Conservation (phyloP, 2,888 invertebrate genomes). For the Nomada lathburiana region DNA sequence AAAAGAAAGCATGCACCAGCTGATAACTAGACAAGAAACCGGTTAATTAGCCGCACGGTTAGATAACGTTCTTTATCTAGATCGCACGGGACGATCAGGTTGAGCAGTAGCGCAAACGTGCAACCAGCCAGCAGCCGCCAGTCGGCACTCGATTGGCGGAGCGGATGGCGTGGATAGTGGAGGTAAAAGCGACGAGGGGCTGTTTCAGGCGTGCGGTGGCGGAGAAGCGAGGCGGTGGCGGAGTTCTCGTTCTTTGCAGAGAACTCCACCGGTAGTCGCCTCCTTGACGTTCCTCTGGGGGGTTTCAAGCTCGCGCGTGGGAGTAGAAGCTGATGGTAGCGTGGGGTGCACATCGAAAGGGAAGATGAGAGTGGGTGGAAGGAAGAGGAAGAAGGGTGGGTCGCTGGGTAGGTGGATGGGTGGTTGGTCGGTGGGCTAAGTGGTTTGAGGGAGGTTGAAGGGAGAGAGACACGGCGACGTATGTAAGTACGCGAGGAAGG, state of each 20-base stretch:
- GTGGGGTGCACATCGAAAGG: slow-evolving; percentile 74
- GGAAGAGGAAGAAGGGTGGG: slow-evolving; percentile 47
- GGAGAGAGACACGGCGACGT: slow-evolving; percentile 30
- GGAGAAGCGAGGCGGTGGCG: slow-evolving; percentile 45
- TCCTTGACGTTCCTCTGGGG: slow-evolving; percentile 73
- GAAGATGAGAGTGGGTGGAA: slow-evolving; percentile 71
- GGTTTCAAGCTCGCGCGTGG: slow-evolving; percentile 71
- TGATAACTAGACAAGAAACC: slow-evolving; percentile 28
- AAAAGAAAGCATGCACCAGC: slow-evolving; percentile 25
- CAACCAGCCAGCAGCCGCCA: slow-evolving; percentile 46
- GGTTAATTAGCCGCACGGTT: slow-evolving; percentile 55
- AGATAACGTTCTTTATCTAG: slow-evolving; percentile 60
- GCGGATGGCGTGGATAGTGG: slow-evolving; percentile 52
- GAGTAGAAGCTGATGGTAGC: slow-evolving; percentile 72
- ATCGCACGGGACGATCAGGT: slow-evolving; percentile 52
- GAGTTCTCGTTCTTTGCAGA: slow-evolving; percentile 67
- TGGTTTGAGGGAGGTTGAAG: slow-evolving; percentile 36
- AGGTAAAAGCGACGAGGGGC: slow-evolving; percentile 57
- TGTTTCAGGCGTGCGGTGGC: slow-evolving; percentile 20
- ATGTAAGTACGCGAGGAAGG: slow-evolving; percentile 43
- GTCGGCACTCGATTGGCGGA: slow-evolving; percentile 65
- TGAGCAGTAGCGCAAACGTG: slow-evolving; percentile 51
- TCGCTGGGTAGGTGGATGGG: slow-evolving; percentile 52
- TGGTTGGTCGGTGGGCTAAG: slow-evolving; percentile 59
- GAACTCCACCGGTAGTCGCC: slow-evolving; percentile 72